Conservation (phyloP, 53 echinoderm and acorn worm genomes). For the Mesocentrotus franciscanus region DNA sequence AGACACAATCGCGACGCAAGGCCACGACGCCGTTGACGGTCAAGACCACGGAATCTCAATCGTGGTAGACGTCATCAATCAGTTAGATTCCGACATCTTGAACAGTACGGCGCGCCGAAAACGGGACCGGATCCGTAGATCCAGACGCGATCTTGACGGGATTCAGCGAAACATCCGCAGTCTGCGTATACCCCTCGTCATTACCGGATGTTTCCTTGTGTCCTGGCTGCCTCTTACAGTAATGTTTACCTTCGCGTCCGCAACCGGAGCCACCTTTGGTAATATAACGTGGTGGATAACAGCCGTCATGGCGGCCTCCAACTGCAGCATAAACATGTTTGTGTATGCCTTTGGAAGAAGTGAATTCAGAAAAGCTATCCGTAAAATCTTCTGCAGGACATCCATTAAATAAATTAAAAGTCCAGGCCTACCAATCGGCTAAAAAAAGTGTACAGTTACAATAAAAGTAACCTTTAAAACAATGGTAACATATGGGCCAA, state of each 20-base stretch:
- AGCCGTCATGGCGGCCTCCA: constrained; percentile 14
- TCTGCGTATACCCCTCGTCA: constrained; percentile 9
- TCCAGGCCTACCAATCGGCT: no score
- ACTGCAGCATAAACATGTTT: constrained; percentile 16
- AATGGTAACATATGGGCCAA: no score
- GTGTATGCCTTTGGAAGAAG: constrained; percentile 40
- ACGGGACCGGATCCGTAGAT: neutral
- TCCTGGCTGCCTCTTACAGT: constrained; percentile 16
- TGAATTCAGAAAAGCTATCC: neutral
- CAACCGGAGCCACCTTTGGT: constrained; percentile 4
- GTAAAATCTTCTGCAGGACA: constrained; percentile 12
- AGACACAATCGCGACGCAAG: neutral
- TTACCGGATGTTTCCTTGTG: constrained; percentile 17
- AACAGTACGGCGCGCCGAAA: neutral
- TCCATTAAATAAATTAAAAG: neutral
- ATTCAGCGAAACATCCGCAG: constrained; percentile 33
- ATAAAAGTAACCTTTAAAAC: no score
- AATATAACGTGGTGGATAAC: constrained; percentile 17
- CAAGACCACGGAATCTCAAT: neutral
- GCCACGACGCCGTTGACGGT: neutral
- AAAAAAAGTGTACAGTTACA: no score
- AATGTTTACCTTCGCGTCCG: constrained; percentile 30
- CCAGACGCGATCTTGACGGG: neutral
- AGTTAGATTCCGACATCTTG: neutral
- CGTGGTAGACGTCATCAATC: neutral